Percentiles rank a stretch among this genome's conserved stretches.
phyloP scores from a whole-genome alignment of 2,113 vertebrate genomes.

The Cyanocitta stelleri region DNA sequence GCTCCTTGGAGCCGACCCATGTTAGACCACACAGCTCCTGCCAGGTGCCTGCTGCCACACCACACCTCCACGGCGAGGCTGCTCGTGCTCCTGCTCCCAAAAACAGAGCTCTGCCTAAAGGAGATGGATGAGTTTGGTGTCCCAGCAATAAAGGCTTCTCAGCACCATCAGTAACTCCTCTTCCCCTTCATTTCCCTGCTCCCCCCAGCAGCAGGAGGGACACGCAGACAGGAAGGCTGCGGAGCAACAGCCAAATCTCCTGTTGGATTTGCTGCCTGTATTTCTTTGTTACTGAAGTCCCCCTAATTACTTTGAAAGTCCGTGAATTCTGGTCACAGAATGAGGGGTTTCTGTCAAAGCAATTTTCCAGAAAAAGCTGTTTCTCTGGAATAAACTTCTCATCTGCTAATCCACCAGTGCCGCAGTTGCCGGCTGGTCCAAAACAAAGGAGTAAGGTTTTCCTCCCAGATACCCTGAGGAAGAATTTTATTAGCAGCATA shows the following conservation, averaged over 20 bases:
- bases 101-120: background rate
- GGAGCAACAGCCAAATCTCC: background rate
- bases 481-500: conserved; percentile 7
- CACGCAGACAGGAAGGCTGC: background rate
- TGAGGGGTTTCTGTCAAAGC: conserved; percentile 19
- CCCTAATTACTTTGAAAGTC: background rate
- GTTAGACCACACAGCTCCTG: background rate
- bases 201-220: background rate
- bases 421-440: fast-evolving
- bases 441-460: background rate
- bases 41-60: background rate
- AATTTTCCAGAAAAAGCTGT: conserved; percentile 16
- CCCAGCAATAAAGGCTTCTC: background rate
- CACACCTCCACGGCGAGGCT: fast-evolving
- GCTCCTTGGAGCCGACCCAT: fast-evolving
- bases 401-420: background rate
- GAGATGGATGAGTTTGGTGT: background rate
- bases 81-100: fast-evolving
- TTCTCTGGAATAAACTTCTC: conserved; percentile 7
- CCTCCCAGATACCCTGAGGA: background rate
- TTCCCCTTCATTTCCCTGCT: background rate
- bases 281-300: background rate
- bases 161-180: background rate
- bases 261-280: background rate
- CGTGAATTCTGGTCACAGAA: background rate